A percentile compares a stretch with the other conserved stretches of the same genome.
Conservation (phyloP, 2,888 invertebrate genomes). For the Arge pagana region DNA sequence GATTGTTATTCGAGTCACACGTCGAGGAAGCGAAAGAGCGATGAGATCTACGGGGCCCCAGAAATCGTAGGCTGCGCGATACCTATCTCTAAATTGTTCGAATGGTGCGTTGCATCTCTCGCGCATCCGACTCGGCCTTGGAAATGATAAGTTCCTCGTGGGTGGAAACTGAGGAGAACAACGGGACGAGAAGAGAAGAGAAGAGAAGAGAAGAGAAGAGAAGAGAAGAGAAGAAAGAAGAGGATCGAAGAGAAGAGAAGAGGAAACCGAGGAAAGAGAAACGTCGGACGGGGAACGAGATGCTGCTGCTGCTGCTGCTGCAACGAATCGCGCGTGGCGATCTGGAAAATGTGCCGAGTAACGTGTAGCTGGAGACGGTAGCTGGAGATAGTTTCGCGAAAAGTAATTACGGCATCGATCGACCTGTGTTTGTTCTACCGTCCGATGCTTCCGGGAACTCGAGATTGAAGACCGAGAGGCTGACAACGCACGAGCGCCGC, state of each 20-base stretch:
- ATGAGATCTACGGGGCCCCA: no score
- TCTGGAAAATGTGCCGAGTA: slow-evolving; percentile 17
- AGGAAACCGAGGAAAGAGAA: slow-evolving; percentile 8
- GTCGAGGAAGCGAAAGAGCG: no score
- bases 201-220: neutral
- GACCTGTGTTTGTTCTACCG: slow-evolving; percentile 8
- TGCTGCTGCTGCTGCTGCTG: neutral
- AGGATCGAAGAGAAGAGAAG: neutral
- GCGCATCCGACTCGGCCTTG: no score
- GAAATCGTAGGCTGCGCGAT: no score
- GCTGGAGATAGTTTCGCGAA: slow-evolving; percentile 13
- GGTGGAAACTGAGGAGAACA: no score
- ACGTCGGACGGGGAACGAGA: neutral
- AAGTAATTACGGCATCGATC: slow-evolving; percentile 14
- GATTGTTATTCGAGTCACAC: no score
- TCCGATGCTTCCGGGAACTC: slow-evolving; percentile 10
- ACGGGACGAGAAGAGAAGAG: no score
- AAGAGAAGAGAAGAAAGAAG: neutral
- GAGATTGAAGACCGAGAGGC: no score
- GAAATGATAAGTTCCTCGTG: no score
- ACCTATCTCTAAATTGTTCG: no score
- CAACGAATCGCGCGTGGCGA: neutral
- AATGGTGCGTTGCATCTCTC: no score
- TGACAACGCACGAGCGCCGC: no score
- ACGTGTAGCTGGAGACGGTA: slow-evolving; percentile 10